Base-by-base conservation (phyloP, 2,888 invertebrate genomes). In the Leucozona laternaria region DNA sequence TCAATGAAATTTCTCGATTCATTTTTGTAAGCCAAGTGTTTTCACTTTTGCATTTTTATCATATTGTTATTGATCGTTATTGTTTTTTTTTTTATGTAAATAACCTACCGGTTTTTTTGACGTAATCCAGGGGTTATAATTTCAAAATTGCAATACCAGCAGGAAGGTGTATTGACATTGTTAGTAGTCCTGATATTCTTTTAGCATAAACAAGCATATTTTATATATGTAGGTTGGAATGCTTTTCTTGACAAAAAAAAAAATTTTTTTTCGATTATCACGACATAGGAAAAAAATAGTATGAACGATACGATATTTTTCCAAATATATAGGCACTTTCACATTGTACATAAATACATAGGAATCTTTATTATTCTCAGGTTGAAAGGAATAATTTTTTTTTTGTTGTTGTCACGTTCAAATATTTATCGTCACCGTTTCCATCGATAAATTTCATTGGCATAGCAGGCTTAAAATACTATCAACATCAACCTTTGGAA, bases 301-400 rank as follows among this genome's bases (percentile, higher is more conserved):
- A 11, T 20, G 6, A 43, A 50, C 10, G 20, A 48, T 48, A 20
- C 4, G 6, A 20, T 0, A 31, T 20, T 31, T 7, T 31, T 31
- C 31, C 3, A 0, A 4, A 34, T 34, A 34, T 17, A 0, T 15
- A 25, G 2, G 1, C 0, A 8, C 1, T 28, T 20, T n/a, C n/a
- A n/a, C n/a, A n/a, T n/a, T n/a, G n/a, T n/a, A n/a, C n/a, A n/a
- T n/a, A n/a, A n/a, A n/a, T n/a, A 13, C 0, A 6, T 7, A 10
- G 58, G 34, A 58, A 34, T 58, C 31, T 34, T 57, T 57, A 57
- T 57, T 57, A 57, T 58, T 58, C 17, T 13, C 15, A 34, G 58
- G 6, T 31, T 58, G 34, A 58, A n/a, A n/a, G 28, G 15, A 13
- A 20, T 17, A 34, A 1, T 17, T 34, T 48, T 48, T 43, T 43